Conservation (phyloP, 2,888 invertebrate species). For the Drosophila nr. medialis region DNA sequence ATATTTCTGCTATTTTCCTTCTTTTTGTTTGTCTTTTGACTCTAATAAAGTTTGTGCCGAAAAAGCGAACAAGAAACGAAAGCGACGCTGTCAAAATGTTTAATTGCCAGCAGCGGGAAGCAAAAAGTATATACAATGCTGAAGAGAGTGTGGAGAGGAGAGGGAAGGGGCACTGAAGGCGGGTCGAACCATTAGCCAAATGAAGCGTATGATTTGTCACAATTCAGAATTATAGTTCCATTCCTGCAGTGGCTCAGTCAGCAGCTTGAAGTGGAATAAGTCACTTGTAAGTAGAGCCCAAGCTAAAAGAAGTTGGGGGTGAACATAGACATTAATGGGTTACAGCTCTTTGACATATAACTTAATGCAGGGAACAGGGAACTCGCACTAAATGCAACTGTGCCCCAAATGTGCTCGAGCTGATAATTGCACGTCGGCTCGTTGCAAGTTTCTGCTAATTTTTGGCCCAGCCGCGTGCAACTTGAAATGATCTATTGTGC, state of each 20-base stretch:
- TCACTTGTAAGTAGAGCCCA: not conserved
- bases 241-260: slow-evolving; percentile 36
- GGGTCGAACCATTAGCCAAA: slow-evolving; percentile 56
- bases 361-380: slow-evolving; percentile 43
- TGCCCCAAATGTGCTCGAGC: slow-evolving; percentile 54
- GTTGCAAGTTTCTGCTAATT: slow-evolving; percentile 53
- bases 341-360: slow-evolving; percentile 48
- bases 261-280: slow-evolving; percentile 2
- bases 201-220: slow-evolving; percentile 74
- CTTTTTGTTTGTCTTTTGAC: slow-evolving; percentile 24
- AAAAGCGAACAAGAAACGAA: slow-evolving; percentile 37
- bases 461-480: slow-evolving; percentile 28
- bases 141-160: not conserved
- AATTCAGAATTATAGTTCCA: slow-evolving; percentile 44
- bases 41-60: slow-evolving; percentile 66
- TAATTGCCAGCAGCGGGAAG: slow-evolving; percentile 60
- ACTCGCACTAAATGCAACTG: slow-evolving; percentile 27
- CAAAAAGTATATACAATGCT: slow-evolving; percentile 1
- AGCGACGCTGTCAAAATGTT: slow-evolving; percentile 60
- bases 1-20: slow-evolving; percentile 49
- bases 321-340: slow-evolving; percentile 38
- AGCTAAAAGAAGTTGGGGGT: not conserved
- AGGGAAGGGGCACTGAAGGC: not conserved
- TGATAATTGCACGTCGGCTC: slow-evolving; percentile 57
- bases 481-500: slow-evolving; percentile 73